A percentile compares a stretch with the other conserved stretches of the same genome.
Conservation (phyloP, 2,797 vertebrate species). For the Tragopan temminckii region DNA sequence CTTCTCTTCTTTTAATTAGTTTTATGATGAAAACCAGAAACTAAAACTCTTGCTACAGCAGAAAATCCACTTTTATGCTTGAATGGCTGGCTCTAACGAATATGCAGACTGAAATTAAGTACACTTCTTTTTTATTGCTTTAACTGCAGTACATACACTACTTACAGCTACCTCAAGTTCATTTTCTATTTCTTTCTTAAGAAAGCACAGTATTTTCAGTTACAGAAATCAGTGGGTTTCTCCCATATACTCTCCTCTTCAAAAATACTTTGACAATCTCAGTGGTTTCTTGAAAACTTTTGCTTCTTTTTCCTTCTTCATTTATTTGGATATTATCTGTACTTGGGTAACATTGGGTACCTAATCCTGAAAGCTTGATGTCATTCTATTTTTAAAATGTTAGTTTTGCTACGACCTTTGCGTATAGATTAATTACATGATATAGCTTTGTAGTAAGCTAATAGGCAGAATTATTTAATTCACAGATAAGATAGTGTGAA, state of each 20-base stretch:
- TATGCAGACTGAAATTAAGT: constrained; percentile 57
- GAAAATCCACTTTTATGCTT: constrained; percentile 73
- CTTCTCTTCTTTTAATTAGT: constrained; percentile 68
- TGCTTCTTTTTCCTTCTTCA: background rate
- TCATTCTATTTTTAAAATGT: rapidly evolving
- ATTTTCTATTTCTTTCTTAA: background rate
- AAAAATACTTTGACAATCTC: background rate
- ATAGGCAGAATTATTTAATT: background rate
- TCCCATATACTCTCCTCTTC: background rate
- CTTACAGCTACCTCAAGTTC: background rate
- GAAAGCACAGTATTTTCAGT: background rate
- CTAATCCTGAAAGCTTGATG: background rate
- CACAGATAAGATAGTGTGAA: background rate
- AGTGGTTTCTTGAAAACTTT: background rate
- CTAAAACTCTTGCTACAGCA: constrained; percentile 60
- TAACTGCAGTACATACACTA: background rate
- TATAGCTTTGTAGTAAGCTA: background rate
- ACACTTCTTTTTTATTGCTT: constrained; percentile 43
- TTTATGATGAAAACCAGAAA: constrained; percentile 69
- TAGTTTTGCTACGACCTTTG: background rate
- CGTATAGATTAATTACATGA: background rate
- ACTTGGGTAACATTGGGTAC: rapidly evolving
- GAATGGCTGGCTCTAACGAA: constrained; percentile 57
- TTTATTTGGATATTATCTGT: background rate
- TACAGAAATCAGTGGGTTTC: background rate